Base-by-base conservation (phyloP, 2,797 vertebrate genomes). In the Bradypodion pumilum region DNA sequence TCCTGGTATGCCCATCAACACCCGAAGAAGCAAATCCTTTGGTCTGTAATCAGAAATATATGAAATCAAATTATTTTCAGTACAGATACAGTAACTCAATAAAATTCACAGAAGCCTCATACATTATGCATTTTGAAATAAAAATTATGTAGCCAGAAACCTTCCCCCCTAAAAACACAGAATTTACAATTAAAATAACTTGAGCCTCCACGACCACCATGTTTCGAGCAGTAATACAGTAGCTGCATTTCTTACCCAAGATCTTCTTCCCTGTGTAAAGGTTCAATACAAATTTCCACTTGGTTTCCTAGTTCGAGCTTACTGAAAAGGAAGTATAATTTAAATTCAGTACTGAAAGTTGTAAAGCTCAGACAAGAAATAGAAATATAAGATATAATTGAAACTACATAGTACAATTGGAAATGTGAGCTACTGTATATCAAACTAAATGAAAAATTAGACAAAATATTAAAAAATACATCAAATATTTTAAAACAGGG, bases 1-100 rank as follows among this genome's bases (percentile, higher is more conserved):
- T 7, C 97, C 97, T 0, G 98, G 98, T 72, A 98, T 92, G 40
- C 93, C 96, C 95, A 98, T 96, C 94, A 94, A 96, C 16, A 97
- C 92, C 86, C 94, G 94, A 86, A 99, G 96, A 82, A 99, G 86
- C 85, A 99, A 82, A 52, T 99, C 97, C 49, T 95, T 97, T 1
- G 96, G 94, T 60, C 96, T 96, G 88, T 9, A 21, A 83, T 32
- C 21, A 87, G 79, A 44, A 76, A 83, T 16, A 2, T 10, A 2
- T 35, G 80, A 52, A 19, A 72, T n/a, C 69, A 90, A 86, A 78
- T 40, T 80, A 63, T 0, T 70, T n/a, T 37, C 0, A 9, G 27
- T 16, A 88, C 27, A 52, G 15, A 35, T 0, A 1, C 70, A n/a
- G n/a, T n/a, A n/a, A n/a, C 56, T 85, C 46, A 4, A 42, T 40